Evolutionary conservation across 2,888 invertebrate genomes (phyloP).

Genomic region (Drosophila aldrichi): DNA sequence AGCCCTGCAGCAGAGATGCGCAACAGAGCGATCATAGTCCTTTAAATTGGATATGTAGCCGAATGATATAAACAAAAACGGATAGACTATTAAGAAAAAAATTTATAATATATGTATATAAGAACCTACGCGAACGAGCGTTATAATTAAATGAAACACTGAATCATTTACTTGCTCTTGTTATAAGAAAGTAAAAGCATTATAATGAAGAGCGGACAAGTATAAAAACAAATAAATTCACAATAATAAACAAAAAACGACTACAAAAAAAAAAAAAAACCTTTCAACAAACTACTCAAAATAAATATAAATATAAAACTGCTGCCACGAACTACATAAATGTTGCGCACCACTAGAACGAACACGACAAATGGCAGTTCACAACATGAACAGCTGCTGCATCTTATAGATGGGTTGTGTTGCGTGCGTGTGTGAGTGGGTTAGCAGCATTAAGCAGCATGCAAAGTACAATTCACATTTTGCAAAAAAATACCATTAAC

Average conservation of each 20-base stretch:
- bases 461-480: conserved; percentile 24
- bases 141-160: background rate
- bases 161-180: background rate
- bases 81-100: background rate
- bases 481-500: conserved; percentile 20
- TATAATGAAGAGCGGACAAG: no score
- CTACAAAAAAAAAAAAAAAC: background rate
- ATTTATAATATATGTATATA: background rate
- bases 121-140: background rate
- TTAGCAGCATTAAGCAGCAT: background rate
- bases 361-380: conserved; percentile 26
- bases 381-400: conserved; percentile 52
- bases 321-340: background rate
- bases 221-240: background rate
- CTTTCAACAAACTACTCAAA: background rate
- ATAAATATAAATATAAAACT: background rate
- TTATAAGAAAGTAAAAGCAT: no score
- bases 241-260: background rate
- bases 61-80: background rate
- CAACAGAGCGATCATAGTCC: background rate
- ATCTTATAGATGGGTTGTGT: background rate
- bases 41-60: no score
- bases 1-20: conserved; percentile 22
- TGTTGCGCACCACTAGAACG: conserved; percentile 32
- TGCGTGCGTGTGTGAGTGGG: background rate